Conservation (phyloP, 2,888 invertebrate genomes). For the Urechis unicinctus region DNA sequence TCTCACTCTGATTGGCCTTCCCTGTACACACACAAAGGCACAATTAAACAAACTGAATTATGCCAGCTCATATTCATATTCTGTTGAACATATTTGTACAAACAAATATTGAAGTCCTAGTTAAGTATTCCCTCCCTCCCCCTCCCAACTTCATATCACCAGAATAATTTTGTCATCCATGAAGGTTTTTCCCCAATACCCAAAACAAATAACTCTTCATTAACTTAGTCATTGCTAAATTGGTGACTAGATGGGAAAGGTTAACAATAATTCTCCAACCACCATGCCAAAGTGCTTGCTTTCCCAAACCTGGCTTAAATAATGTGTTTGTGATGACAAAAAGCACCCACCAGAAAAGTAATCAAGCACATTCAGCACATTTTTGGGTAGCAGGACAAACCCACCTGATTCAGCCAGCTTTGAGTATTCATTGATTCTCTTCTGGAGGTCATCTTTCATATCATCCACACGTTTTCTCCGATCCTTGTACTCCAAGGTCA, state of each 20-base stretch:
- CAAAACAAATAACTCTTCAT: not conserved
- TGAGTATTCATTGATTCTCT: slow-evolving; percentile 38
- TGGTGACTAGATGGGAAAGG: not conserved
- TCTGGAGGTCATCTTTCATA: slow-evolving; percentile 39
- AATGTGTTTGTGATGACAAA: too few relatives aligned
- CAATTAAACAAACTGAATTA: not conserved
- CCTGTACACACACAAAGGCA: not conserved
- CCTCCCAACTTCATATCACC: too few relatives aligned
- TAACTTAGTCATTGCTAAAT: not conserved
- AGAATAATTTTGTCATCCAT: too few relatives aligned
- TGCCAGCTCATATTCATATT: not conserved
- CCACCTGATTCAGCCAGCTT: slow-evolving; percentile 40
- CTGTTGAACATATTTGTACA: not conserved
- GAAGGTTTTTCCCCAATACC: too few relatives aligned
- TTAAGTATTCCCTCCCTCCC: too few relatives aligned
- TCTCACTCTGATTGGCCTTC: slow-evolving; percentile 26
- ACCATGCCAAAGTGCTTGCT: too few relatives aligned
- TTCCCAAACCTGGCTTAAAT: too few relatives aligned
- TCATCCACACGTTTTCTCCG: slow-evolving; percentile 33
- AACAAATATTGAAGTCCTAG: too few relatives aligned
- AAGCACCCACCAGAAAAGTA: not conserved
- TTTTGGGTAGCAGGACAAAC: slow-evolving; percentile 3
- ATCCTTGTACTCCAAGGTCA: slow-evolving; percentile 35
- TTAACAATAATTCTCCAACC: too few relatives aligned
- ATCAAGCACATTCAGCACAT: too few relatives aligned